Evolutionary conservation across 2,113 vertebrate genomes (phyloP).

Genomic region (Eubucco bourcierii): DNA sequence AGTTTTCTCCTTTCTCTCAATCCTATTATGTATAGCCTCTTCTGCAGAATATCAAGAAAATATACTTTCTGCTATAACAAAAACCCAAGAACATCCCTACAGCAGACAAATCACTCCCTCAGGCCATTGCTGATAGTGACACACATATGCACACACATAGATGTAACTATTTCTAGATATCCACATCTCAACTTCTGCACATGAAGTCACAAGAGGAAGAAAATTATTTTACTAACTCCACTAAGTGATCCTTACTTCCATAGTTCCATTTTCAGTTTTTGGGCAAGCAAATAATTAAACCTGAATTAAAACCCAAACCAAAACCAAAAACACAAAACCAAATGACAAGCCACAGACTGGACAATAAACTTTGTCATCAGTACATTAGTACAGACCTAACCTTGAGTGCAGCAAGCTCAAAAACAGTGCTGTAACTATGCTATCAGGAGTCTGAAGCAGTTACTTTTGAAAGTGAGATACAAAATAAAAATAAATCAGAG

Average conservation of each 20-base stretch:
- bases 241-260: background rate
- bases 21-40: background rate
- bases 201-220: background rate
- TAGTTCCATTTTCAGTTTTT: background rate
- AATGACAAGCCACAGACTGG: background rate
- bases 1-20: conserved; percentile 19
- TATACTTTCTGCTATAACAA: background rate
- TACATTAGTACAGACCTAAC: background rate
- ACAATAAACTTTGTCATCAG: background rate
- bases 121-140: background rate
- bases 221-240: background rate
- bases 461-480: background rate
- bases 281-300: background rate
- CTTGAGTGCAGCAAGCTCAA: background rate
- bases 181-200: background rate
- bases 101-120: background rate
- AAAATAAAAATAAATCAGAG: background rate
- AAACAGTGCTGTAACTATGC: background rate
- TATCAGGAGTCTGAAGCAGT: background rate
- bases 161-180: background rate
- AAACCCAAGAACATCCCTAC: background rate
- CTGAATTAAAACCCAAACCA: too few species aligned
- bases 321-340: background rate
- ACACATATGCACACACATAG: background rate
- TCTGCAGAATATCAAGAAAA: background rate